Evolutionary conservation across 2,113 vertebrate species (phyloP).

Genomic region (Tachysurus vachellii): DNA sequence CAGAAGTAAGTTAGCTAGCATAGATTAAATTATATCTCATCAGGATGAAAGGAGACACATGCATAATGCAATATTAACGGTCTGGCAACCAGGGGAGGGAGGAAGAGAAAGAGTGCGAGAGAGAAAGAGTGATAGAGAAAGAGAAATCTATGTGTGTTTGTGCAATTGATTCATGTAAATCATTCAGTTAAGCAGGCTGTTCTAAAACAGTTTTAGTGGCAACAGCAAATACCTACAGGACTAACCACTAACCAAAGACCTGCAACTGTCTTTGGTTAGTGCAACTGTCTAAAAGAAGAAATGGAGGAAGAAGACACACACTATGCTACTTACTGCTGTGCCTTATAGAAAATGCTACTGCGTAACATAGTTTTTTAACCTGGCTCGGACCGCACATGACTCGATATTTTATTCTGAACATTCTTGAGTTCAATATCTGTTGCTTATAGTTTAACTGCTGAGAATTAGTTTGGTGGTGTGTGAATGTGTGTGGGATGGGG

Average conservation of each 20-base stretch:
- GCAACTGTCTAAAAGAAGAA: background rate
- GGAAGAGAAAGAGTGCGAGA: background rate
- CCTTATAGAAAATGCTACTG: too few species aligned
- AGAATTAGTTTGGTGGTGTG: too few species aligned
- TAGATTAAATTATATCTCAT: conserved; percentile 52
- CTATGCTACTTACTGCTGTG: too few species aligned
- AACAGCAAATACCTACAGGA: conserved; percentile 41
- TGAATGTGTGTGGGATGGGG: too few species aligned
- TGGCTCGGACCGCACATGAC: too few species aligned
- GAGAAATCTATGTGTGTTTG: background rate
- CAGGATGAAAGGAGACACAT: conserved; percentile 49
- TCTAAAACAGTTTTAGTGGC: conserved; percentile 35
- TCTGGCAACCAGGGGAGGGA: conserved; percentile 21
- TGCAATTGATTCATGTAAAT: conserved; percentile 46
- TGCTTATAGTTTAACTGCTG: too few species aligned
- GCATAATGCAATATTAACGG: conserved; percentile 53
- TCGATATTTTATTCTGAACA: too few species aligned
- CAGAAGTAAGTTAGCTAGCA: conserved; percentile 36
- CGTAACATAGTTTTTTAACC: too few species aligned
- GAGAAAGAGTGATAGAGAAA: too few species aligned
- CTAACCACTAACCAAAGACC: conserved; percentile 30
- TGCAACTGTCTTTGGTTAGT: too few species aligned
- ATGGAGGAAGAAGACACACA: background rate
- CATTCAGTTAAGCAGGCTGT: conserved; percentile 39
- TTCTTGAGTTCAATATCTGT: too few species aligned